A percentile compares a stretch with the other conserved stretches of the same genome.
Conservation (phyloP, 2,113 vertebrate species). For the Platysternon megacephalum region DNA sequence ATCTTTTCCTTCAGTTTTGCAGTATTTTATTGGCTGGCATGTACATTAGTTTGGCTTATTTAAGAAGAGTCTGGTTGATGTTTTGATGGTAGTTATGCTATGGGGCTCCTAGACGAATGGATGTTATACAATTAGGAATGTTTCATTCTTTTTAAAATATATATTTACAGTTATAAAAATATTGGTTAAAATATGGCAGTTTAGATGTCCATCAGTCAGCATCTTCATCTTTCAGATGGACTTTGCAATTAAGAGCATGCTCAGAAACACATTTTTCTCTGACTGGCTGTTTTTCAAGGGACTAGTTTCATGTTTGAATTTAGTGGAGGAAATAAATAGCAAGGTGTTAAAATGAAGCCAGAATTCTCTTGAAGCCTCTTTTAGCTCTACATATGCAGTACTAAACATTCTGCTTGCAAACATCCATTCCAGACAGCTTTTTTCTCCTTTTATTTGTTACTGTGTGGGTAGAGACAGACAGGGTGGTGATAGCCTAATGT, state of each 20-base stretch:
- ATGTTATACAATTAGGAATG: neutral
- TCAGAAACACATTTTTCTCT: neutral
- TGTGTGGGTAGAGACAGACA: neutral
- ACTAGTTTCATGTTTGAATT: neutral
- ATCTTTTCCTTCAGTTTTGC: neutral
- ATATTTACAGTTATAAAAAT: neutral
- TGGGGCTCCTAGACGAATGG: neutral
- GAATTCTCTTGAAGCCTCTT: neutral
- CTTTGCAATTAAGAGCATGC: neutral
- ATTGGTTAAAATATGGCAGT: neutral
- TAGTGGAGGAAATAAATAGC: neutral
- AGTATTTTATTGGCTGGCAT: constrained; percentile 6
- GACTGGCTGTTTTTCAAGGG: neutral
- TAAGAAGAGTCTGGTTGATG: neutral
- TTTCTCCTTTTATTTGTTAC: neutral
- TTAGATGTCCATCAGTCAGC: neutral
- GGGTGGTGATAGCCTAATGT: neutral
- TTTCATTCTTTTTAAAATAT: neutral
- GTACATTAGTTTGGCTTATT: neutral
- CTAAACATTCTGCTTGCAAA: neutral
- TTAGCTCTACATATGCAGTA: constrained; percentile 3
- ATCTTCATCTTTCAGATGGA: neutral
- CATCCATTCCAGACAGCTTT: neutral
- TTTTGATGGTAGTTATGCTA: neutral
- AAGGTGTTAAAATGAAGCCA: neutral